Base-by-base conservation (phyloP, 2,888 invertebrate species). In the Drosophila borborema region DNA sequence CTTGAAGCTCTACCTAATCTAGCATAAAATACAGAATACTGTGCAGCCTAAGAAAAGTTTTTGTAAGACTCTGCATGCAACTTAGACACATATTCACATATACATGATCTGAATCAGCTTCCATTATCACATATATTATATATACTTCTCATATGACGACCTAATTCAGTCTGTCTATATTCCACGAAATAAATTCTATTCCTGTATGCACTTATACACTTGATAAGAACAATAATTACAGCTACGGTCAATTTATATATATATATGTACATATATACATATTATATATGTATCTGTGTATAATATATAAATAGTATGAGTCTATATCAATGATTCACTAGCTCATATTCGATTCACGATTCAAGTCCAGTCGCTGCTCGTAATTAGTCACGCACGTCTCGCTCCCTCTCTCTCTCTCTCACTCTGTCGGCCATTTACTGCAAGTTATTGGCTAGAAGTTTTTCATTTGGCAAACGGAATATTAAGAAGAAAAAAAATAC, bases 331-430 rank as follows among this genome's bases (percentile, higher is more conserved):
- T 75, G 76, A 76, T 78, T 76, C 78, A 73, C 40, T 3, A 60
- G 59, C 46, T 59, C 31, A 53, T 65, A 55, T 60, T 65, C 56
- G 56, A 64, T 70, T 70, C 58, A 48, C 54, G 18, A 41, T 53
- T 36, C 38, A 38, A 18, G 34, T 40, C 62, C 14, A 65, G 31
- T 76, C 16, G 53, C 46, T 40, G 20, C n/a, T 31, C 46, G 46
- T 46, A 77, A 77, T 77, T 73, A 73, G 74, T 77, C 74, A 77
- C 78, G 78, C 62, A 64, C 41, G 5, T 68, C 20, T 20, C 16
- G 34, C 20, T 34, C 14, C 1, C 8, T 48, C 48, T 48, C 48
- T 31, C 28, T 10, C 5, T 48, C 51, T 36, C 34, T 36, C n/a
- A 58, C 20, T 28, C 16, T 31, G 1, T 5, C 36, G 14, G 36